Evolutionary conservation across 1,140 invertebrate genomes (phyloP), one percentile per base, ranked within the genome.

Genomic region (Tribolium castaneum): DNA sequence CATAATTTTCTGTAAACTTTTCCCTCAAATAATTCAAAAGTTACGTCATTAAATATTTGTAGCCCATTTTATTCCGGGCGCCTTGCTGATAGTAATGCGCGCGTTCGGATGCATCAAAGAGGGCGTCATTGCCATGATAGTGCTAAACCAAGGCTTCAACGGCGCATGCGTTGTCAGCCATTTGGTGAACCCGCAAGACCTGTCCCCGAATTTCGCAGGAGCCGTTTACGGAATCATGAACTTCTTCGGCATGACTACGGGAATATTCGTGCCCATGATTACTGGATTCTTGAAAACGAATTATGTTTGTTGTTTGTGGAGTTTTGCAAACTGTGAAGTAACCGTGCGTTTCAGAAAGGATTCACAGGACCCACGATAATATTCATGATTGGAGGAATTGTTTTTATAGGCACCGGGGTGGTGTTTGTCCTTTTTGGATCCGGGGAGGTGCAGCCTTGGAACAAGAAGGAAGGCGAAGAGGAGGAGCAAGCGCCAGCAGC

Each of bases 141-240:
- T 93, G 10, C 82, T 93, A 35, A 94, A 94, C 0, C 89, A 96
- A 80, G 92, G 94, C 0, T 90, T 94, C 14, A 96, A 96, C 79
- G 96, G 96, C 0, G 94, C 95, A 39, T 93, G 93, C 0, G 95
- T 94, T n/a, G 89, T 95, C 70, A 95, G 95, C 0, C 96, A 92
- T 86, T 89, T 95, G 83, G 92, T 94, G 80, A 96, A 97, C 84
- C 93, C 95, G 74, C 92, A 97, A 85, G 94, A 96, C 86, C 87
- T 96, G 45, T 93, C 94, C 0, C 93, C 93, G 1, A 96, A 94
- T 86, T 94, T 90, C 87, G 95, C 95, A 14, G 93, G 93, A 39
- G 92, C 92, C 1, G 83, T 94, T 7, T 94, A 94, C 74, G 93
- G 93, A 16, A 91, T 94, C 45, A 92, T 93, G 72, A 94, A 94